Evolutionary conservation across 2,113 vertebrate species (phyloP).

Genomic region (Collichthys lucidus): DNA sequence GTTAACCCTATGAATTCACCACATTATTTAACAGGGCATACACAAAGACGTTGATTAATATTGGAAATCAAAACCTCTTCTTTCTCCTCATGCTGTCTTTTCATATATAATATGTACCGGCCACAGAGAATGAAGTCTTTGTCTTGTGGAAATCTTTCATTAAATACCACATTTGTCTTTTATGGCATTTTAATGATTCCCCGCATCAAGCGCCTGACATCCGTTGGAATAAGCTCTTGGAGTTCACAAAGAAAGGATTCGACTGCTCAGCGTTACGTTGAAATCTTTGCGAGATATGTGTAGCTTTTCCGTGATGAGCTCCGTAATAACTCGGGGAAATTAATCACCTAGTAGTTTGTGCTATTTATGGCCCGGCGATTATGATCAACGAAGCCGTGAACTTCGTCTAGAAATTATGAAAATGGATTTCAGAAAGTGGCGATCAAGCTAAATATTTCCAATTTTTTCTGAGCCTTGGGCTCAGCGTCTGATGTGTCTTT

Average conservation of each 20-base stretch:
- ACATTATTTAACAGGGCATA: slow-evolving; percentile 23
- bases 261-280: neutral
- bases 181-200: slow-evolving; percentile 23
- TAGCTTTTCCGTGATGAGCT: neutral
- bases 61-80: slow-evolving; percentile 23
- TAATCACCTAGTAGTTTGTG: neutral
- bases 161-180: slow-evolving; percentile 20
- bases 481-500: slow-evolving; percentile 14
- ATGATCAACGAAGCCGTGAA: slow-evolving; percentile 31
- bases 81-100: slow-evolving; percentile 15
- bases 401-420: slow-evolving; percentile 19
- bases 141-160: slow-evolving; percentile 13
- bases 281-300: slow-evolving; percentile 14
- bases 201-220: neutral
- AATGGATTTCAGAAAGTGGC: slow-evolving; percentile 12
- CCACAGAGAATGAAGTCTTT: slow-evolving; percentile 5
- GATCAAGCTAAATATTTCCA: slow-evolving; percentile 9
- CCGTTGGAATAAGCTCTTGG: neutral
- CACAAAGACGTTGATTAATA: slow-evolving; percentile 21
- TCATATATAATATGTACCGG: neutral
- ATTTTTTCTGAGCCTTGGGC: neutral
- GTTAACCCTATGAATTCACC: slow-evolving; percentile 23
- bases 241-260: slow-evolving; percentile 10
- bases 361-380: slow-evolving; percentile 18
- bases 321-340: slow-evolving; percentile 21